These are phyloP conservation scores for Spea hammondii DNA, from an alignment of 2,797 vertebrate species.

Conservation along the genomic window DNA sequence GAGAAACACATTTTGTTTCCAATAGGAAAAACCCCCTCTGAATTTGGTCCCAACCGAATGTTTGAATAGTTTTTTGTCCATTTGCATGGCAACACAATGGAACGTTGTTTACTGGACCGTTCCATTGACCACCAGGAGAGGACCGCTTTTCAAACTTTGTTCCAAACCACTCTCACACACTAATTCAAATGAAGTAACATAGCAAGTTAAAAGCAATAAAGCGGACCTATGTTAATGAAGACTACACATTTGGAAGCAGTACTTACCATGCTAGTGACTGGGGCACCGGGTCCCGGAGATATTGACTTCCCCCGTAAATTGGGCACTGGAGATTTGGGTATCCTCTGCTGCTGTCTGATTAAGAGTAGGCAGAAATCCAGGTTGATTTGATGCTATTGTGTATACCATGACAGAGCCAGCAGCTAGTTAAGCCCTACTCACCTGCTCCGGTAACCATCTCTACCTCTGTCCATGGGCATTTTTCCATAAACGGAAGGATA, in stretches of 20 bases:
- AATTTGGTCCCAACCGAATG: too few species aligned
- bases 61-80: too few species aligned
- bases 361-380: slow-evolving; percentile 20
- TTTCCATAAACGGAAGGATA: slow-evolving; percentile 86
- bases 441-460: slow-evolving; percentile 85
- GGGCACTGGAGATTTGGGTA: slow-evolving; percentile 84
- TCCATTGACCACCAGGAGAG: too few species aligned
- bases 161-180: too few species aligned
- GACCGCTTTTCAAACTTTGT: too few species aligned
- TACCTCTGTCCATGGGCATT: slow-evolving; percentile 75
- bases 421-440: slow-evolving; percentile 39
- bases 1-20: too few species aligned
- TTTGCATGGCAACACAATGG: too few species aligned
- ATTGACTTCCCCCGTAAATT: slow-evolving; percentile 78
- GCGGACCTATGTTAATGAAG: too few species aligned
- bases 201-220: too few species aligned
- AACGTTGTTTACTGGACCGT: too few species aligned
- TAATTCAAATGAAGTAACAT: too few species aligned
- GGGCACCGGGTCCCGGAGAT: slow-evolving; percentile 79
- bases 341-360: slow-evolving; percentile 75
- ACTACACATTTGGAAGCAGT: not conserved
- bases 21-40: too few species aligned
- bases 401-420: not conserved
- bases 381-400: not conserved
- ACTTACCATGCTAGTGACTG: slow-evolving; percentile 94